Evolutionary conservation across 1,140 invertebrate species (phyloP).

Genomic region (Lycorma delicatula): DNA sequence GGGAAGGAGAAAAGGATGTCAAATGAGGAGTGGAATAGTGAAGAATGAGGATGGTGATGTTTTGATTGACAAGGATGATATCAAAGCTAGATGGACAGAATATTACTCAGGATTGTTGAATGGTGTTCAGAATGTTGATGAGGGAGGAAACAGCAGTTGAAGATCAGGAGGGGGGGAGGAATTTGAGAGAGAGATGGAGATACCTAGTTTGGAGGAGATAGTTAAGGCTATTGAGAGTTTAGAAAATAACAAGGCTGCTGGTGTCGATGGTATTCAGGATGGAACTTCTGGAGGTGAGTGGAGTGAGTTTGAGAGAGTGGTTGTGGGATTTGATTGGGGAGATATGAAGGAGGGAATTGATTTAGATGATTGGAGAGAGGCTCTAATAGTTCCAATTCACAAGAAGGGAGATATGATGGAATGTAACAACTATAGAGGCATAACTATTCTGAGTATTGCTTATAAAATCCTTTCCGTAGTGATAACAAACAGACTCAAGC

Average conservation of each 20-base stretch:
- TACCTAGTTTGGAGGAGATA: conserved; percentile 11
- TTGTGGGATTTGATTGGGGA: not conserved
- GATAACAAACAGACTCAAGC: not conserved
- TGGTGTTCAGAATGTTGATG: not conserved
- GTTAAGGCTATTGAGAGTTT: not conserved
- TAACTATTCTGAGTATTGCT: conserved; percentile 14
- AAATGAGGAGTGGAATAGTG: too few relatives aligned
- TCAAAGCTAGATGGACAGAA: too few relatives aligned
- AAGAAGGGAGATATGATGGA: conserved; percentile 20
- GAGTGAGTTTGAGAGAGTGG: not conserved
- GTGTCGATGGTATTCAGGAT: conserved; percentile 8
- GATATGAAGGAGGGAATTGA: conserved; percentile 20
- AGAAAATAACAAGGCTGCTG: conserved; percentile 3
- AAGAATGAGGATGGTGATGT: too few relatives aligned
- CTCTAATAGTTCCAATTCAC: conserved; percentile 11
- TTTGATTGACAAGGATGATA: too few relatives aligned
- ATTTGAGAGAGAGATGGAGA: not conserved
- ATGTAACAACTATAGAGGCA: conserved; percentile 22
- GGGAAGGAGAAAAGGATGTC: too few relatives aligned
- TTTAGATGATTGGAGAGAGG: conserved; percentile 12
- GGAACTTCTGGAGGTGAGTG: conserved; percentile 9
- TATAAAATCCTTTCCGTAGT: conserved; percentile 17
- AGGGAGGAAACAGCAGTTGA: not conserved
- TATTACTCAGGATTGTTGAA: not conserved
- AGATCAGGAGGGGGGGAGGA: too few relatives aligned